These are phyloP conservation scores for Thymelicus sylvestris DNA, from an alignment of 2,888 invertebrate species.

Conservation along the genomic window DNA sequence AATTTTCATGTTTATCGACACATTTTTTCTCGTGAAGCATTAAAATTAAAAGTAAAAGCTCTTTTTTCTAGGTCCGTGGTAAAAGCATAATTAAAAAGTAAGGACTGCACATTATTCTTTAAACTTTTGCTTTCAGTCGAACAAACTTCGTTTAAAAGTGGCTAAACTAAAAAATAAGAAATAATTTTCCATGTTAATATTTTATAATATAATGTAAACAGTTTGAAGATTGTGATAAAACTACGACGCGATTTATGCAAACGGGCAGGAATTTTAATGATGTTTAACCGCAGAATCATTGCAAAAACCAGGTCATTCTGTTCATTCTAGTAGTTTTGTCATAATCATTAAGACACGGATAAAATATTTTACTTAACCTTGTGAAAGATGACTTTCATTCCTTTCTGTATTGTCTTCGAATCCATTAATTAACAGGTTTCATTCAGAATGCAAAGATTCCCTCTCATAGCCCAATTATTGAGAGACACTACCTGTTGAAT, in stretches of 20 bases:
- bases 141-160: too few species aligned
- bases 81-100: too few species aligned
- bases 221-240: neutral
- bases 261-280: conserved; percentile 19
- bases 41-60: too few species aligned
- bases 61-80: too few species aligned
- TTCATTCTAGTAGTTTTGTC: conserved; percentile 9
- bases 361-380: neutral
- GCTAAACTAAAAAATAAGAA: neutral
- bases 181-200: neutral
- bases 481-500: too few species aligned
- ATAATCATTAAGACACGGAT: neutral
- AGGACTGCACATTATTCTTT: too few species aligned
- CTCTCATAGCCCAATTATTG: too few species aligned
- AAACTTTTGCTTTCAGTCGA: too few species aligned
- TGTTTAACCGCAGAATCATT: conserved; percentile 13
- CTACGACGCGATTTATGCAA: conserved; percentile 8
- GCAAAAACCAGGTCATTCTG: conserved; percentile 19
- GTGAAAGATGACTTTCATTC: neutral
- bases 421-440: too few species aligned
- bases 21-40: too few species aligned
- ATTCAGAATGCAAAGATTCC: too few species aligned
- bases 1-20: too few species aligned
- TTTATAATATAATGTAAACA: neutral
- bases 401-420: neutral